Percentiles rank a stretch among this genome's conserved stretches.
Evolutionary conservation across 1,140 invertebrate species (phyloP).

Genomic region (Doryteuthis pealeii): DNA sequence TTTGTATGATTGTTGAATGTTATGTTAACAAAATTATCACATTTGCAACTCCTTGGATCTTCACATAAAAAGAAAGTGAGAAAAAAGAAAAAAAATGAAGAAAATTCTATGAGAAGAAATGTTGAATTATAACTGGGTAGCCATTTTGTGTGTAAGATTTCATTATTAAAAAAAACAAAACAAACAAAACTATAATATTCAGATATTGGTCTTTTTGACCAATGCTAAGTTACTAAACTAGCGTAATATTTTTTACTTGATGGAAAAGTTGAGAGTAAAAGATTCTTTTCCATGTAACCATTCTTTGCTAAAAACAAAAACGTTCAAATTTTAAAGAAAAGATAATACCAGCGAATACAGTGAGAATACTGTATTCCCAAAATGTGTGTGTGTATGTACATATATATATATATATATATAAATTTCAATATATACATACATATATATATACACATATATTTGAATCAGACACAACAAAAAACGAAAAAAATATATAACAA

Average conservation of each 20-base stretch:
- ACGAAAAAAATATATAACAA: no score
- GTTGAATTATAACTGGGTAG: conserved; percentile 2
- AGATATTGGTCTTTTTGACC: not conserved
- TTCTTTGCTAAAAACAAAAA: conserved; percentile 6
- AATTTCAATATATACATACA: no score
- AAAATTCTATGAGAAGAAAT: no score
- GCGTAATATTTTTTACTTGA: conserved; percentile 9
- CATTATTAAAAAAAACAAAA: not conserved
- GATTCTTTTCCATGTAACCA: not conserved
- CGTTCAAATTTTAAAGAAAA: not conserved
- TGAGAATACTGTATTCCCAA: not conserved
- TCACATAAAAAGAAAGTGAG: not conserved
- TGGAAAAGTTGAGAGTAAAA: not conserved
- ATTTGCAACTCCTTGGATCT: conserved; percentile 2
- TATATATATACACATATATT: no score
- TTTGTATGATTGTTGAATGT: conserved; percentile 5
- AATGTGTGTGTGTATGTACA: no score
- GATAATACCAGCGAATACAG: not conserved
- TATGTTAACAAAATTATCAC: not conserved
- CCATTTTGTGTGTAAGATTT: conserved; percentile 9
- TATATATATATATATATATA: no score
- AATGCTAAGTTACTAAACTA: not conserved
- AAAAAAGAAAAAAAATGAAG: no score
- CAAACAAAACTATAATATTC: no score
- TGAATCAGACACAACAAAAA: conserved; percentile 7